Percentiles rank a stretch among this genome's conserved stretches.
These are phyloP conservation scores for Drosophila dives DNA, from an alignment of 2,888 invertebrate species.

Conservation along the genomic window DNA sequence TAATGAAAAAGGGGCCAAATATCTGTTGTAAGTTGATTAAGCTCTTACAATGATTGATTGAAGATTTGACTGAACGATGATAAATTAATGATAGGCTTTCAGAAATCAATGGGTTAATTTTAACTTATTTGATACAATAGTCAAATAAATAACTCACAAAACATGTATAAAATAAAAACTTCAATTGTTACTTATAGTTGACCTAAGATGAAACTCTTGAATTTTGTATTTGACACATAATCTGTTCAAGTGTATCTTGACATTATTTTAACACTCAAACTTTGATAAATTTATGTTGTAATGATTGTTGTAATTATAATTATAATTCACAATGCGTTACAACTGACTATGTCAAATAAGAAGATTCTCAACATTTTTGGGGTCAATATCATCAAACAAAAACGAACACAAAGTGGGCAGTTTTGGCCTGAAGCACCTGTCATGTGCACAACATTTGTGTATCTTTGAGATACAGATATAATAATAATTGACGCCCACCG, in stretches of 20 bases:
- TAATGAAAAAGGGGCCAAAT: background rate
- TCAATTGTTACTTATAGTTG: background rate
- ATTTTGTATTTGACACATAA: background rate
- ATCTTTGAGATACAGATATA: conserved; percentile 37
- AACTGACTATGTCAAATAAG: background rate
- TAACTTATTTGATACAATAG: too few relatives aligned
- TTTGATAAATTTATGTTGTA: background rate
- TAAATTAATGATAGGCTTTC: background rate
- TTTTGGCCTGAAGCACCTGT: conserved; percentile 29
- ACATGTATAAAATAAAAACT: too few relatives aligned
- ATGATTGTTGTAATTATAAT: background rate
- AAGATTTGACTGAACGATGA: background rate
- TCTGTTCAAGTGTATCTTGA: background rate
- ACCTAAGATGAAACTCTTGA: background rate
- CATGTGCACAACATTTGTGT: conserved; percentile 10
- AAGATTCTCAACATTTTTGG: conserved; percentile 12
- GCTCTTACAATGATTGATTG: background rate
- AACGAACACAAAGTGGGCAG: conserved; percentile 15
- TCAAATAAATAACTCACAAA: background rate
- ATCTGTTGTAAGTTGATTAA: background rate
- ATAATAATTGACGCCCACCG: conserved; percentile 22
- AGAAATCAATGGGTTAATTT: too few relatives aligned
- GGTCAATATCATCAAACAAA: conserved; percentile 23
- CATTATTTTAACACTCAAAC: background rate
- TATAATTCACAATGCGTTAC: background rate